Percentiles rank a stretch among this genome's conserved stretches.
Conservation (phyloP, 1,140 invertebrate genomes). For the Papilio dardanus region DNA sequence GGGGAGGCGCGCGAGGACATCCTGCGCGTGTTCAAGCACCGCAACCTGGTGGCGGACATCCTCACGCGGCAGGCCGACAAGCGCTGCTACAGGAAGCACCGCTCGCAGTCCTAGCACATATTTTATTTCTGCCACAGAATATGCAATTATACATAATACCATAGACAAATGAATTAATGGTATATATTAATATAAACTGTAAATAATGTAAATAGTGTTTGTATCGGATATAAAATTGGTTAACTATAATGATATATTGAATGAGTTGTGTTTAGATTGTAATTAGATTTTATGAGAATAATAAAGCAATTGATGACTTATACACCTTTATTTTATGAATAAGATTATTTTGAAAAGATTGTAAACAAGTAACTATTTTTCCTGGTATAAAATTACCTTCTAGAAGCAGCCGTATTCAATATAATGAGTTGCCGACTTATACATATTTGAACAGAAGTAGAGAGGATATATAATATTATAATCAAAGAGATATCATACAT, state of each 20-base stretch:
- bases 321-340: constrained; percentile 1
- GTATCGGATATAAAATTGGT: background rate
- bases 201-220: constrained; percentile 51
- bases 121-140: constrained; percentile 39
- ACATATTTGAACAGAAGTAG: too few species aligned
- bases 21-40: constrained; percentile 95
- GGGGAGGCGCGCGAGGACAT: constrained; percentile 93
- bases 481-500: too few species aligned
- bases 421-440: too few species aligned
- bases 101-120: constrained; percentile 76
- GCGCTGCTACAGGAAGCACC: constrained; percentile 93
- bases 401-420: too few species aligned
- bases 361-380: too few species aligned
- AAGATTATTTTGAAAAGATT: background rate
- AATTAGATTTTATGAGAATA: constrained; percentile 57
- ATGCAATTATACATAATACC: constrained; percentile 34
- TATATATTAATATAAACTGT: constrained; percentile 33
- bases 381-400: too few species aligned
- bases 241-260: constrained; percentile 46
- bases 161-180: constrained; percentile 4
- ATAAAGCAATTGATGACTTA: constrained; percentile 36
- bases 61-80: constrained; percentile 95
- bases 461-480: too few species aligned
- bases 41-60: constrained; percentile 93
- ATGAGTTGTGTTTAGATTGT: constrained; percentile 58